These are phyloP conservation scores for Pomatorhinus ruficollis DNA, from an alignment of 2,113 vertebrate species.

Conservation along the genomic window DNA sequence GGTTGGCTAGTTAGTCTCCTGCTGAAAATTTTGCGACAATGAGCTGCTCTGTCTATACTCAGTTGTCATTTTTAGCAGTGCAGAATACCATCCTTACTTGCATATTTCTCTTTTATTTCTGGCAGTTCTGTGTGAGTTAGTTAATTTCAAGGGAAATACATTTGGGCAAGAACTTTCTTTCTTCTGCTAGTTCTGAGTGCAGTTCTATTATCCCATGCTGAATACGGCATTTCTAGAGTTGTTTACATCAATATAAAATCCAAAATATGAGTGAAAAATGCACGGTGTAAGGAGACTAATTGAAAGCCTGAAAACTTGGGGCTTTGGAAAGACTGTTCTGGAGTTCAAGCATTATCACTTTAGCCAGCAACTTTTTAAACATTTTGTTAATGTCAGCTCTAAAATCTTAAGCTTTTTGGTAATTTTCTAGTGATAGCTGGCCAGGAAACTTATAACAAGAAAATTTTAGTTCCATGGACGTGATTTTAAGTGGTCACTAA, in stretches of 20 bases:
- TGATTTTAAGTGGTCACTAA: neutral
- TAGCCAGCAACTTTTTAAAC: neutral
- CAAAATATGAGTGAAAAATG: neutral
- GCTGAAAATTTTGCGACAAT: neutral
- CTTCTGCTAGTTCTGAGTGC: neutral
- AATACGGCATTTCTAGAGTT: neutral
- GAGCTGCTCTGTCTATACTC: neutral
- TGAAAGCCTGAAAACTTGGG: neutral
- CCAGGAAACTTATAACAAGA: neutral
- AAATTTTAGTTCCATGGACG: neutral
- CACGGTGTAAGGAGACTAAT: neutral
- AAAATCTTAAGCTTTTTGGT: neutral
- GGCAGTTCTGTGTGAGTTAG: neutral
- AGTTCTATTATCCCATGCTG: neutral
- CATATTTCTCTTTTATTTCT: neutral
- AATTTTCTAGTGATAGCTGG: neutral
- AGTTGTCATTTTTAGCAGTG: neutral
- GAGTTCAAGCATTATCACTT: neutral
- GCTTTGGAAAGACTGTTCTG: neutral
- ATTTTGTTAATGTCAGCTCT: neutral
- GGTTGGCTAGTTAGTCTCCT: neutral
- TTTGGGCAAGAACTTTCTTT: neutral
- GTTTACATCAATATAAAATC: neutral
- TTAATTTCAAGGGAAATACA: neutral
- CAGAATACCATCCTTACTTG: neutral